phyloP scores from a whole-genome alignment of 2,113 vertebrate genomes.

The Hyaena hyaena region DNA sequence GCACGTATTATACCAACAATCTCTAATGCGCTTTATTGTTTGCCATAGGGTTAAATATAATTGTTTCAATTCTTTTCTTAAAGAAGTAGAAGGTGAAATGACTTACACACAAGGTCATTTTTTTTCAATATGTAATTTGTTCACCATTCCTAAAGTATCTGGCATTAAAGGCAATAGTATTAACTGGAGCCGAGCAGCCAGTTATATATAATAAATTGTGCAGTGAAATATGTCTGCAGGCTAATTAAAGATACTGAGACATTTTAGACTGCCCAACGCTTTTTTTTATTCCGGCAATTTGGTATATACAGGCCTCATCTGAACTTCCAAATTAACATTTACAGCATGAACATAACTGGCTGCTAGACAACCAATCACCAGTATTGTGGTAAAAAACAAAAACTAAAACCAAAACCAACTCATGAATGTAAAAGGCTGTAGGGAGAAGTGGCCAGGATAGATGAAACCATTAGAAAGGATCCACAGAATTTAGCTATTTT shows the following conservation, averaged over 20 bases:
- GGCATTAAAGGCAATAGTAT: conserved; percentile 15
- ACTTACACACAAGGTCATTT: not conserved
- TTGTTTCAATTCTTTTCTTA: conserved; percentile 41
- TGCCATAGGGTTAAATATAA: not conserved
- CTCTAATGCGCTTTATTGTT: not conserved
- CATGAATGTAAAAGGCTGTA: not conserved
- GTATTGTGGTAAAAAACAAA: not conserved
- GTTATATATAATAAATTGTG: not conserved
- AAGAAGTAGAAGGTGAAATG: conserved; percentile 36
- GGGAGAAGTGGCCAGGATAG: not conserved
- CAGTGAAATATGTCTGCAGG: not conserved
- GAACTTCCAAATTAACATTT: conserved; percentile 60
- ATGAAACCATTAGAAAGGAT: not conserved
- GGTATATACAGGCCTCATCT: not conserved
- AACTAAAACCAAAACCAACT: not conserved
- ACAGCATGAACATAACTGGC: not conserved
- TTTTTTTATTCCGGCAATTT: conserved; percentile 5
- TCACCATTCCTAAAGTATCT: not conserved
- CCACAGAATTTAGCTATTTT: not conserved
- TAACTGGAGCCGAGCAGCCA: conserved; percentile 5
- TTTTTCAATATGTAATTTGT: not conserved
- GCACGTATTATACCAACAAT: not conserved
- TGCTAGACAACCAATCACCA: not conserved
- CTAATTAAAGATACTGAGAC: not conserved
- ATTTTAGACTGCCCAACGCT: conserved; percentile 29